phyloP scores from a whole-genome alignment of 2,888 invertebrate genomes.

The Creontiades dilutus region DNA sequence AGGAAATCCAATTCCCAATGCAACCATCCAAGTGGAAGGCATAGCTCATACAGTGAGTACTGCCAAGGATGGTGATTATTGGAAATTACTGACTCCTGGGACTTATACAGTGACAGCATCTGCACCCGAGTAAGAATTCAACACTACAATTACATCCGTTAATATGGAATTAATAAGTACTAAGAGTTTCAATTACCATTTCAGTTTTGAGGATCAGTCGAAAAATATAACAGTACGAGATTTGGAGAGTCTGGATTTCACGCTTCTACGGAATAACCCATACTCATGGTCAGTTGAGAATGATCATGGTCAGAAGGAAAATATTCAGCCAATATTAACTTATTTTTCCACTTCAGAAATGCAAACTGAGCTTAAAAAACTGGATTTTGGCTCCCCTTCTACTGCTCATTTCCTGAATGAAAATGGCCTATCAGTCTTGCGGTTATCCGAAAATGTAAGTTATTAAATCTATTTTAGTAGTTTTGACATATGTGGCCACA shows the following conservation, averaged over 20 bases:
- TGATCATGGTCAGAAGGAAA: conserved; percentile 85
- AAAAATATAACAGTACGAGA: conserved; percentile 83
- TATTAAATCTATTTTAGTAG: background rate
- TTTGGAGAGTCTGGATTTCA: conserved; percentile 81
- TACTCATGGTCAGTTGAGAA: conserved; percentile 91
- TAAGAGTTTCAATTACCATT: conserved; percentile 76
- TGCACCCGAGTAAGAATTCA: conserved; percentile 82
- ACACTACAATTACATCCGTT: background rate
- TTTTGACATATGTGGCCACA: no score
- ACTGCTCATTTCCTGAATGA: conserved; percentile 84
- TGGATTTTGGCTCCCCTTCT: conserved; percentile 85
- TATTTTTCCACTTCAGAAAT: conserved; percentile 85
- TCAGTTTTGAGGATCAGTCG: conserved; percentile 83
- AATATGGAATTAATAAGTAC: background rate
- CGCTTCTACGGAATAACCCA: conserved; percentile 88
- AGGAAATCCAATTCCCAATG: conserved; percentile 86
- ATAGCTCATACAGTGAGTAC: conserved; percentile 86
- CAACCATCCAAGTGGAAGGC: conserved; percentile 87
- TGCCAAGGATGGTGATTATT: conserved; percentile 91
- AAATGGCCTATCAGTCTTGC: conserved; percentile 86
- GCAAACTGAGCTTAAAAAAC: conserved; percentile 82
- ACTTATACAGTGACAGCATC: conserved; percentile 88
- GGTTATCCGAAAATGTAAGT: conserved; percentile 86
- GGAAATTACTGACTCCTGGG: conserved; percentile 93
- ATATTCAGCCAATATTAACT: conserved; percentile 81